phyloP scores from a whole-genome alignment of 2,888 invertebrate genomes.

The Copidosoma aretas region DNA sequence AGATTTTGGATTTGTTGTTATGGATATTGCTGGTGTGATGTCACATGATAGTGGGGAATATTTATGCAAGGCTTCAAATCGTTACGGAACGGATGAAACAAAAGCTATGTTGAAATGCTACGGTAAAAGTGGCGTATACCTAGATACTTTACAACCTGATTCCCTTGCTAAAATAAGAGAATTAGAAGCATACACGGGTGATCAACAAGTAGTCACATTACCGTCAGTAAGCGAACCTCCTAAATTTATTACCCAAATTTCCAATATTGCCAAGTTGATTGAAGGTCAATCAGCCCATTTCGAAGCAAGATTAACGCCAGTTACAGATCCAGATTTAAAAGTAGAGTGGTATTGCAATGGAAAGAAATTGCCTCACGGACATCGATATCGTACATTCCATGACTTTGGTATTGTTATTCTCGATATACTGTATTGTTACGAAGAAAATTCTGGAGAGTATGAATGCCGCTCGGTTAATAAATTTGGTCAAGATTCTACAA shows the following conservation, averaged over 20 bases:
- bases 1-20: conserved; percentile 93
- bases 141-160: conserved; percentile 89
- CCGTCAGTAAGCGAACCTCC: conserved; percentile 82
- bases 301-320: conserved; percentile 90
- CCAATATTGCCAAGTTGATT: conserved; percentile 81
- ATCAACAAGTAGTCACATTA: conserved; percentile 70
- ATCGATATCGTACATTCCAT: conserved; percentile 96
- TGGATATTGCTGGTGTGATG: conserved; percentile 94
- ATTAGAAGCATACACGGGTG: conserved; percentile 75
- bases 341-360: conserved; percentile 97
- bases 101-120: conserved; percentile 84
- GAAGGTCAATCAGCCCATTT: conserved; percentile 96
- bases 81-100: conserved; percentile 88
- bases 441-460: conserved; percentile 93
- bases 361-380: conserved; percentile 90
- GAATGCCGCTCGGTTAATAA: conserved; percentile 94
- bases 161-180: conserved; percentile 87
- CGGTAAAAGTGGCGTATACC: conserved; percentile 84
- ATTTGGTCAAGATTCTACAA: conserved; percentile 85
- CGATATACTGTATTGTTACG: conserved; percentile 94
- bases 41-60: conserved; percentile 93
- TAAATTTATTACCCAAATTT: conserved; percentile 86
- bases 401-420: conserved; percentile 96
- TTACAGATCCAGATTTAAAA: conserved; percentile 91
- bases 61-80: conserved; percentile 89